These are phyloP conservation scores for Salvelinus namaycush DNA, from an alignment of 2,113 vertebrate genomes.

Conservation along the genomic window DNA sequence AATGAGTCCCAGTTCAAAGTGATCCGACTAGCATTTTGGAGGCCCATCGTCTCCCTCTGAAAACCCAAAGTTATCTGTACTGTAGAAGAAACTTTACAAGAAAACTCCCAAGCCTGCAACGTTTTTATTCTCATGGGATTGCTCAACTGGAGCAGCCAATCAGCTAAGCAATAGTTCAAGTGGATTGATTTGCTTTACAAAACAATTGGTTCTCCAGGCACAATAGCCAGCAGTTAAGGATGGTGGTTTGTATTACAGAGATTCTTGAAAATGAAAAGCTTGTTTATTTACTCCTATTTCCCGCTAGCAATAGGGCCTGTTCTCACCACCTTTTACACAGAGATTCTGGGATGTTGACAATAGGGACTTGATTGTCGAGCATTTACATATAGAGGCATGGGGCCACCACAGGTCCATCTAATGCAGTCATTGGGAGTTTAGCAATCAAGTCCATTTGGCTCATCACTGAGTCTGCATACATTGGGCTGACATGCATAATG, in stretches of 20 bases:
- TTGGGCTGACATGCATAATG: constrained; percentile 27
- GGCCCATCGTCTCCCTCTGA: constrained; percentile 12
- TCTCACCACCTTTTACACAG: constrained; percentile 26
- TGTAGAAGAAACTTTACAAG: neutral
- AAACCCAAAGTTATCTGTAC: constrained; percentile 10
- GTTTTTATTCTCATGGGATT: neutral
- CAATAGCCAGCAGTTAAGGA: constrained; percentile 4
- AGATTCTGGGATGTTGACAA: neutral
- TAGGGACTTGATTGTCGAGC: neutral
- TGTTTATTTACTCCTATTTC: constrained; percentile 34
- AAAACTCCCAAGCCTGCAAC: neutral
- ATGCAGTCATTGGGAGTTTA: neutral
- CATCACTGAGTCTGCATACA: neutral
- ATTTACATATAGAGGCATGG: neutral
- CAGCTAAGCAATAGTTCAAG: neutral
- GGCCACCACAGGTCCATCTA: neutral
- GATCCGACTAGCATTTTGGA: constrained; percentile 40
- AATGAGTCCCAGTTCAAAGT: constrained; percentile 53
- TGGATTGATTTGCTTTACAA: neutral
- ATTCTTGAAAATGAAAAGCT: constrained; percentile 28
- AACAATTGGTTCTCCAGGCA: neutral
- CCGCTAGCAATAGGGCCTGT: constrained; percentile 22
- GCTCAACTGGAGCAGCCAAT: too few relatives aligned
- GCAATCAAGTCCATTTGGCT: neutral
- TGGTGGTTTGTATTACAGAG: constrained; percentile 3